Evolutionary conservation across 1,140 invertebrate genomes (phyloP).

Genomic region (Plectrocnemia conspersa): DNA sequence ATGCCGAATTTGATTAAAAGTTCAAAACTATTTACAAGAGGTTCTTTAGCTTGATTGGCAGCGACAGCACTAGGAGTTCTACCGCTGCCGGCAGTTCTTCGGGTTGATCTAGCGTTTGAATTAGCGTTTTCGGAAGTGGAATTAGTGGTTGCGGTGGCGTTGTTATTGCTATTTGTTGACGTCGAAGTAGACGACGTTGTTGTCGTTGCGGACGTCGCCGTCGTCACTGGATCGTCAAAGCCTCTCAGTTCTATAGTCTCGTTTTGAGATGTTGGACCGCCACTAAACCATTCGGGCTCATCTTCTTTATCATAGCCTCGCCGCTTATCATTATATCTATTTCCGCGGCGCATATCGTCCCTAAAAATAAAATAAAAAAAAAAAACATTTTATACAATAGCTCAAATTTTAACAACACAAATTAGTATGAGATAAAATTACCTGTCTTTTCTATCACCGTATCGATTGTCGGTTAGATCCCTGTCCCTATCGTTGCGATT

Average conservation of each 20-base stretch:
- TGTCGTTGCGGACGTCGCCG: slow-evolving; percentile 48
- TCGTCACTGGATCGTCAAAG: slow-evolving; percentile 65
- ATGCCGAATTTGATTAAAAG: neutral
- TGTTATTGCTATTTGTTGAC: slow-evolving; percentile 5
- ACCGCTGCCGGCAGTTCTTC: slow-evolving; percentile 24
- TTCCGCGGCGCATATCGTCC: slow-evolving; percentile 47
- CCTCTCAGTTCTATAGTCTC: slow-evolving; percentile 91
- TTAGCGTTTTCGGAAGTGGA: neutral
- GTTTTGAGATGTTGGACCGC: slow-evolving; percentile 81
- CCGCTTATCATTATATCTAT: slow-evolving; percentile 42
- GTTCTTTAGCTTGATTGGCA: slow-evolving; percentile 31
- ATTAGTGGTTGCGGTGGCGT: slow-evolving; percentile 31
- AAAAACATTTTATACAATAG: neutral
- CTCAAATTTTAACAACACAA: slow-evolving; percentile 2
- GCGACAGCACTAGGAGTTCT: slow-evolving; percentile 38
- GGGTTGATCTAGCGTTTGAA: neutral
- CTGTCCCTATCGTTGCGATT: slow-evolving; percentile 36
- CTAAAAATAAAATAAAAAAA: slow-evolving; percentile 35
- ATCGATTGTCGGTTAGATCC: slow-evolving; percentile 45
- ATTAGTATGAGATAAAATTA: slow-evolving; percentile 28
- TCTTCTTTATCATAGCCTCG: slow-evolving; percentile 50
- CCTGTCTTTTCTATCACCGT: slow-evolving; percentile 41
- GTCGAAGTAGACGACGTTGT: slow-evolving; percentile 20
- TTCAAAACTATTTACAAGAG: slow-evolving; percentile 21
- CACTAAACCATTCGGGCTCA: slow-evolving; percentile 64